Percentiles rank a stretch among this genome's conserved stretches.
phyloP scores from a whole-genome alignment of 1,140 invertebrate genomes.

The Batillaria attramentaria region DNA sequence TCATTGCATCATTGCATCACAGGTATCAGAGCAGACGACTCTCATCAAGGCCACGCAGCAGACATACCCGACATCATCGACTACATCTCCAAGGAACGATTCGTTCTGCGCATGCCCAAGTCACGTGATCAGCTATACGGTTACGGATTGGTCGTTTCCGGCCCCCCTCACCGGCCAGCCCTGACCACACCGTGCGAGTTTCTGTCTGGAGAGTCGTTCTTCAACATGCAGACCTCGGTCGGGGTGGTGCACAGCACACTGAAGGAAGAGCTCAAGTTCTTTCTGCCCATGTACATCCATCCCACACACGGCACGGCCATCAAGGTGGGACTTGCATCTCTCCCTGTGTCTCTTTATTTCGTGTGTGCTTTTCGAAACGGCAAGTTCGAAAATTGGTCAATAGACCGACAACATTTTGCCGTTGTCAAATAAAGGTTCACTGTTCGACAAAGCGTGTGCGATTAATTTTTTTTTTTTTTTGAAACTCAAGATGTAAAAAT shows the following conservation, averaged over 20 bases:
- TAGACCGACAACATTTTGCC: too few relatives aligned
- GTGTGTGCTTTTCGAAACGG: too few relatives aligned
- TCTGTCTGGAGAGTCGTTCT: conserved; percentile 51
- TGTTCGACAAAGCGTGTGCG: not conserved
- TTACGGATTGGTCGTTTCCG: conserved; percentile 59
- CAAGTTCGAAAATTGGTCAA: too few relatives aligned
- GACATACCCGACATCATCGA: conserved; percentile 53
- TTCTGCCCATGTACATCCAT: conserved; percentile 61
- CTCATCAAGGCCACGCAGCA: too few relatives aligned
- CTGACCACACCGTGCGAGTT: conserved; percentile 63
- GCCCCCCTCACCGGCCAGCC: conserved; percentile 52
- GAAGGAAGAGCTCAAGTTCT: conserved; percentile 59
- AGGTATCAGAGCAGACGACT: too few relatives aligned
- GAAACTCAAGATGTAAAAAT: too few relatives aligned
- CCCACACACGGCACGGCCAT: conserved; percentile 54
- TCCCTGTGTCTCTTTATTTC: too few relatives aligned
- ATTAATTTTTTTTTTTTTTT: too few relatives aligned
- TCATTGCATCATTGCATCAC: too few relatives aligned
- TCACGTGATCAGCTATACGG: conserved; percentile 54
- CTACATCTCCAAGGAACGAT: conserved; percentile 60
- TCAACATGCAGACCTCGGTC: conserved; percentile 55
- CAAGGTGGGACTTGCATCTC: conserved; percentile 7
- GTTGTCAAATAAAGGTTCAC: too few relatives aligned
- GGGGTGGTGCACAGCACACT: conserved; percentile 59
- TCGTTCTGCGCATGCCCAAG: conserved; percentile 48